A percentile compares a stretch with the other conserved stretches of the same genome.
These are phyloP conservation scores for Charanyca ferruginea DNA, from an alignment of 2,888 invertebrate genomes.

Conservation along the genomic window DNA sequence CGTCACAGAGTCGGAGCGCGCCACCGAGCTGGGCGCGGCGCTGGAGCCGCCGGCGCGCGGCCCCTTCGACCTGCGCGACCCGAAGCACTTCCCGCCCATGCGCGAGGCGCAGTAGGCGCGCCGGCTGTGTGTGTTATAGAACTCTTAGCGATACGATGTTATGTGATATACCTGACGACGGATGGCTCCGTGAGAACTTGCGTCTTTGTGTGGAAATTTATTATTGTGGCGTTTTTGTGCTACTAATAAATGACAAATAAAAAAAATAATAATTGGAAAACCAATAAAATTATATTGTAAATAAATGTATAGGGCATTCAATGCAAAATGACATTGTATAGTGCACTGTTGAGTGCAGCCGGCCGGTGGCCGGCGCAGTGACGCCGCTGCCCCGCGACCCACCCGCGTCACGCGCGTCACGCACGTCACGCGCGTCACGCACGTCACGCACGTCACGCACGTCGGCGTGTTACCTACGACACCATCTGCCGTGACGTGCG, in stretches of 20 bases:
- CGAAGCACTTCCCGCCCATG: conserved; percentile 96
- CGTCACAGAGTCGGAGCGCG: conserved; percentile 93
- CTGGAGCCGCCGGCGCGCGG: conserved; percentile 93
- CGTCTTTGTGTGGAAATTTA: conserved; percentile 52
- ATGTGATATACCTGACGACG: conserved; percentile 61
- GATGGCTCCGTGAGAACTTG: conserved; percentile 51
- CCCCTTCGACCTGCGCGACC: conserved; percentile 95
- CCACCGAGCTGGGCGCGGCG: conserved; percentile 94
- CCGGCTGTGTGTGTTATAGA: conserved; percentile 40
- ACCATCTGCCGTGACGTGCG: neutral
- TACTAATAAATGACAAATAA: conserved; percentile 38
- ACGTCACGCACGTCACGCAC: no score
- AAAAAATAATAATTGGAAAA: conserved; percentile 48
- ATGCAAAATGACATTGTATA: conserved; percentile 31
- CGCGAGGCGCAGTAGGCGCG: conserved; percentile 45
- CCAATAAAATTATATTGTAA: conserved; percentile 64
- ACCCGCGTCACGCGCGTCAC: neutral
- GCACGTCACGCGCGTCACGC: no score
- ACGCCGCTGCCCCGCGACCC: neutral
- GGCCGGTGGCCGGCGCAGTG: no score
- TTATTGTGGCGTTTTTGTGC: conserved; percentile 42
- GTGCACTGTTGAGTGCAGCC: conserved; percentile 15
- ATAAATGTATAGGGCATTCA: conserved; percentile 59
- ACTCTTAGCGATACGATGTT: conserved; percentile 47
- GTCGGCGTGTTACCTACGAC: no score